Conservation (phyloP, 1,140 invertebrate genomes). For the Rhynchophorus ferrugineus region DNA sequence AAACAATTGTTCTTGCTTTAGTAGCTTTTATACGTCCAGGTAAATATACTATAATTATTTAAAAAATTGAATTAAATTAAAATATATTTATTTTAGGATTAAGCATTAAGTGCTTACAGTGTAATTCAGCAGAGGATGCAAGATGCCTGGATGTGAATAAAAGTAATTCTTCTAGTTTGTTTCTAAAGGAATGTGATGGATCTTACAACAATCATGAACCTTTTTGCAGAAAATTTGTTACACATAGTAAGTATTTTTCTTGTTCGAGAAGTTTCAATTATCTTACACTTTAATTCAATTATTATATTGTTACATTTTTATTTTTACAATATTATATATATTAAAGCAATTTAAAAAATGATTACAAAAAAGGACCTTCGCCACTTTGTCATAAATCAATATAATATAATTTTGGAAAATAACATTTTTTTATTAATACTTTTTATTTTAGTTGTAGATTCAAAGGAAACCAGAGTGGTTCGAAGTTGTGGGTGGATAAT, state of each 20-base stretch:
- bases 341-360: no score
- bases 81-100: neutral
- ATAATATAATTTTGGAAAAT: neutral
- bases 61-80: no score
- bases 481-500: neutral
- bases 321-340: no score
- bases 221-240: constrained; percentile 12
- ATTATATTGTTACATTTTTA: no score
- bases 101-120: constrained; percentile 10
- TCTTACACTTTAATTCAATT: no score
- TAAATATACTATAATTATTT: no score
- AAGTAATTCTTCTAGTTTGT: constrained; percentile 7
- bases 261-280: no score
- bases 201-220: neutral
- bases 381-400: no score
- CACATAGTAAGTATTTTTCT: constrained; percentile 1
- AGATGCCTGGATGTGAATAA: constrained; percentile 1
- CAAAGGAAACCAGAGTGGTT: neutral
- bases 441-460: no score
- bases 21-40: no score
- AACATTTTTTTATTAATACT: neutral
- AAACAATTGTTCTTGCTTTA: no score
- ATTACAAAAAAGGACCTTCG: no score
- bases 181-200: constrained; percentile 3
- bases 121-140: constrained; percentile 12